These are phyloP conservation scores for Xestia sexstrigata DNA, from an alignment of 2,888 invertebrate species.

Conservation along the genomic window DNA sequence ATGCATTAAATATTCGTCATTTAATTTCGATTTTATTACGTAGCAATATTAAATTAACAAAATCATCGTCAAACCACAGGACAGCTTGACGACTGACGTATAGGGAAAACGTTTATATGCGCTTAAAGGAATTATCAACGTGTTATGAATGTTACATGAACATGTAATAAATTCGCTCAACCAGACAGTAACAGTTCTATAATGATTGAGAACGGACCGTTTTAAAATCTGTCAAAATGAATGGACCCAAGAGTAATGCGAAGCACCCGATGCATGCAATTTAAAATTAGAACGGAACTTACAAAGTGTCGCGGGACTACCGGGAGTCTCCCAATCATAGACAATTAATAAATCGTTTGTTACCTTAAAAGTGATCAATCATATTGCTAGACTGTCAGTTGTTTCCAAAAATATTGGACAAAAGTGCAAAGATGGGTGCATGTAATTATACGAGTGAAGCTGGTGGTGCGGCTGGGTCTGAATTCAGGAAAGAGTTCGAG, in stretches of 20 bases:
- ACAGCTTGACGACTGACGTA: slow-evolving; percentile 21
- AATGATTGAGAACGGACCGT: slow-evolving; percentile 22
- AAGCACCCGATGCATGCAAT: background rate
- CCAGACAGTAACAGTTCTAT: slow-evolving; percentile 20
- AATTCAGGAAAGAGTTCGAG: slow-evolving; percentile 46
- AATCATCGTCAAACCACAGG: background rate
- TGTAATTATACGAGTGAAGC: slow-evolving; percentile 15
- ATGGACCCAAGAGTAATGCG: background rate
- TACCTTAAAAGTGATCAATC: background rate
- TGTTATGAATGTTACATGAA: background rate
- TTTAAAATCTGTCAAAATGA: background rate
- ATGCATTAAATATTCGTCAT: background rate
- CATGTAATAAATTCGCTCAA: background rate
- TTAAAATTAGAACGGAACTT: slow-evolving; percentile 4
- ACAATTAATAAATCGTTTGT: background rate
- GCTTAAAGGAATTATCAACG: background rate
- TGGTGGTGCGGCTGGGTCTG: background rate
- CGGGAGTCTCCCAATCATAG: background rate
- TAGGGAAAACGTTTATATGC: slow-evolving; percentile 33
- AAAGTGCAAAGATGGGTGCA: slow-evolving; percentile 5
- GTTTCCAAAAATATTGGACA: background rate
- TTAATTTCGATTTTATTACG: background rate
- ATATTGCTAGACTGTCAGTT: background rate
- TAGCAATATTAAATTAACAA: background rate
- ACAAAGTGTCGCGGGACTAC: background rate